Conservation (phyloP, 2,113 vertebrate genomes). For the Indicator maculatus region DNA sequence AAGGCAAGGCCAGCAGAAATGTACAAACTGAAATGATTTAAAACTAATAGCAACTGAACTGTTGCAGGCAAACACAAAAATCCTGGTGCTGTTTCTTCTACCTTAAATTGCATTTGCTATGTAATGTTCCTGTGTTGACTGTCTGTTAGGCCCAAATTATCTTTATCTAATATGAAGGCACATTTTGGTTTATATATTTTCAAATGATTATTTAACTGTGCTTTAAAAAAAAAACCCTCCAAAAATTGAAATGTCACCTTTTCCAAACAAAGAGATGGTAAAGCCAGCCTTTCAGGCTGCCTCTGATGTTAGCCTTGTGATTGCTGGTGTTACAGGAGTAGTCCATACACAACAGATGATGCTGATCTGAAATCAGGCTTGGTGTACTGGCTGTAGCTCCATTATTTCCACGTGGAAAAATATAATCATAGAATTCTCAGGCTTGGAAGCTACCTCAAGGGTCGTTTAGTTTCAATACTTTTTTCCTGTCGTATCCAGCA, state of each 20-base stretch:
- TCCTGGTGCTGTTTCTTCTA: neutral
- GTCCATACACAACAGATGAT: neutral
- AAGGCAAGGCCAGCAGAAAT: neutral
- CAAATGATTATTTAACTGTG: neutral
- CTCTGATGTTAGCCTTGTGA: neutral
- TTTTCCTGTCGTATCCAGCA: neutral
- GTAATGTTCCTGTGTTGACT: neutral
- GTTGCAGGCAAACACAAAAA: neutral
- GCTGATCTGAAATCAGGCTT: slow-evolving; percentile 30
- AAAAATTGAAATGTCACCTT: neutral
- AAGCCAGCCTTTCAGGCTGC: neutral
- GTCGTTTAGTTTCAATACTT: no score
- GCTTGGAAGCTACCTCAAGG: no score
- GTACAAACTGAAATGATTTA: neutral
- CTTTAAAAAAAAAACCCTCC: neutral
- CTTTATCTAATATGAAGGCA: neutral
- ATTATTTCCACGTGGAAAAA: slow-evolving; percentile 43
- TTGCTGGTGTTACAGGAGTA: neutral
- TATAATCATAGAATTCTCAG: neutral
- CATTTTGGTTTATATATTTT: neutral
- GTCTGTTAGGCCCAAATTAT: neutral
- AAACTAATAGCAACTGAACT: neutral
- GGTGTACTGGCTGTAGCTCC: neutral
- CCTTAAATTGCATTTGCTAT: neutral
- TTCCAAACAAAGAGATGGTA: neutral